Evolutionary conservation across 2,113 vertebrate genomes (phyloP).

Genomic region (Columbina picui): DNA sequence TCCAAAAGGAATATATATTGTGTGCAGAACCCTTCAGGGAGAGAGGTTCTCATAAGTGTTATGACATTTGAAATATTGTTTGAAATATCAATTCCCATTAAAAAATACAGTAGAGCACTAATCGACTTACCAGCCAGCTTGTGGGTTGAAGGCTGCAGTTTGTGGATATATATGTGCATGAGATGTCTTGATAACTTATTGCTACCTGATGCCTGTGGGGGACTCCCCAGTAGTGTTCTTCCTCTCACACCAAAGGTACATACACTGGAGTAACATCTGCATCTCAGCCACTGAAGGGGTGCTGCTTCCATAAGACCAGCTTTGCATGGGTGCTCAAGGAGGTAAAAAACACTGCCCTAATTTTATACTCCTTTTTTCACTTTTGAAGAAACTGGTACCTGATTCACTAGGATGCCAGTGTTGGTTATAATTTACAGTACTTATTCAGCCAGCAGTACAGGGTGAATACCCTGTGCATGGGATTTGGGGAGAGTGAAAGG

Average conservation of each 20-base stretch:
- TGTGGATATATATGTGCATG: background rate
- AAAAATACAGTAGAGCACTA: background rate
- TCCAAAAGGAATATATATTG: background rate
- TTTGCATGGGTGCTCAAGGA: background rate
- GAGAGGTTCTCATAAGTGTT: background rate
- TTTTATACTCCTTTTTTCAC: background rate
- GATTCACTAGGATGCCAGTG: background rate
- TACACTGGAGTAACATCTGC: background rate
- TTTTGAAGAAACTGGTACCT: background rate
- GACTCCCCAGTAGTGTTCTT: background rate
- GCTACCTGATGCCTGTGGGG: background rate
- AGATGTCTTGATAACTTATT: background rate
- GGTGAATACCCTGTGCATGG: background rate
- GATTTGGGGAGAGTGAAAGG: background rate
- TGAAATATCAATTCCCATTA: background rate
- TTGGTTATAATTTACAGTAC: background rate
- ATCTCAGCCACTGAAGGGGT: fast-evolving
- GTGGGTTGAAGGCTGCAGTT: background rate
- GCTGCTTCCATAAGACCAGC: background rate
- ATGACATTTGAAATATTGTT: background rate
- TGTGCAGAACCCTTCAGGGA: background rate
- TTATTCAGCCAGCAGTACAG: background rate
- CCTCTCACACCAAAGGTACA: background rate
- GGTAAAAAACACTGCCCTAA: background rate
- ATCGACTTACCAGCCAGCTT: background rate